phyloP scores from a whole-genome alignment of 2,888 invertebrate species.

The Amblyjoppa proteus region DNA sequence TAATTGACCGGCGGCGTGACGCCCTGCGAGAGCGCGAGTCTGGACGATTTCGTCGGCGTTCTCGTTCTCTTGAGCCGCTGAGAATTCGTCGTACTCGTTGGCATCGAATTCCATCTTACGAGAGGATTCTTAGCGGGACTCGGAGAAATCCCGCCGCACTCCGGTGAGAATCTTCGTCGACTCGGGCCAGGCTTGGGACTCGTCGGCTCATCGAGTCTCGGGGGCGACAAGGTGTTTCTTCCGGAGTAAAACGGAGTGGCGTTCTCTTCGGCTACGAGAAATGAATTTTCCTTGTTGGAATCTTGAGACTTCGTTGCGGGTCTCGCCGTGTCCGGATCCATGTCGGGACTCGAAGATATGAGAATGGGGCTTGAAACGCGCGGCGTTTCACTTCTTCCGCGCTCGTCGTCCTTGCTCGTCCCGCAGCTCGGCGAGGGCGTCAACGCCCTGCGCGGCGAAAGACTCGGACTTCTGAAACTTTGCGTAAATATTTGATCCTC shows the following conservation, averaged over 20 bases:
- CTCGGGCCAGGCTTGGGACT: conserved; percentile 42
- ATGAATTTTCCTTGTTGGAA: conserved; percentile 52
- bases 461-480: background rate
- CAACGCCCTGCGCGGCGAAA: background rate
- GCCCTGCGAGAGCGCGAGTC: conserved; percentile 67
- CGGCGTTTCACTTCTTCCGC: background rate
- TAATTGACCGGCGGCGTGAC: conserved; percentile 86
- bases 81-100: conserved; percentile 29
- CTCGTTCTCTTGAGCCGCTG: background rate
- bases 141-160: conserved; percentile 2
- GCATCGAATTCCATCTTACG: conserved; percentile 61
- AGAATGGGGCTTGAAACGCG: conserved; percentile 68
- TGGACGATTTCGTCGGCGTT: conserved; percentile 41
- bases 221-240: conserved; percentile 12
- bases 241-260: background rate
- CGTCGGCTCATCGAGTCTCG: conserved; percentile 1
- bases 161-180: background rate
- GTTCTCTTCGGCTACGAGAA: background rate
- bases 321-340: background rate
- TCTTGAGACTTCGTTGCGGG: background rate
- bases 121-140: conserved; percentile 41
- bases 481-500: background rate
- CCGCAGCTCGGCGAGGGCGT: background rate
- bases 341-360: conserved; percentile 69
- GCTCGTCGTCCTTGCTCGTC: background rate